phyloP scores from a whole-genome alignment of 2,797 vertebrate species.

The Oreortyx pictus region DNA sequence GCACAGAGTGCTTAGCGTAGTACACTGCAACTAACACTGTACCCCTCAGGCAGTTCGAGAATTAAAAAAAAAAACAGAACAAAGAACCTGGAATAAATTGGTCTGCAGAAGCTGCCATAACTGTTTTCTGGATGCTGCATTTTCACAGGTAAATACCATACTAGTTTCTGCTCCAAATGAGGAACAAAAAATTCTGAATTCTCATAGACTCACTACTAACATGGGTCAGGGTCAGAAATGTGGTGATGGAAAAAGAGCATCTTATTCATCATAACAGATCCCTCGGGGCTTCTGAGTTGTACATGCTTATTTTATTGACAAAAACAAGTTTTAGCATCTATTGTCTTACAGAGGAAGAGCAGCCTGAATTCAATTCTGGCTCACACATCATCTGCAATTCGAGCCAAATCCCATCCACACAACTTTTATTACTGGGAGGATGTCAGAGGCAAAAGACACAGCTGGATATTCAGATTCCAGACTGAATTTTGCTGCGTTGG shows the following conservation, averaged over 20 bases:
- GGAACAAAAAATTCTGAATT: background rate
- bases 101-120: background rate
- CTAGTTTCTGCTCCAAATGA: background rate
- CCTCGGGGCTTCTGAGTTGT: constrained; percentile 25
- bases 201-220: constrained; percentile 27
- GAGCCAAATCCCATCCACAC: constrained; percentile 63
- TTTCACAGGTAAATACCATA: background rate
- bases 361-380: constrained; percentile 55
- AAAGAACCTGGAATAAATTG: background rate
- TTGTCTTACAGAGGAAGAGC: constrained; percentile 61
- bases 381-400: constrained; percentile 36
- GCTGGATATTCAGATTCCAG: constrained; percentile 66
- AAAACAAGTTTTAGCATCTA: constrained; percentile 57
- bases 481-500: constrained; percentile 62
- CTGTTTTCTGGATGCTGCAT: background rate
- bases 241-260: constrained; percentile 50
- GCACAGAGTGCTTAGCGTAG: background rate
- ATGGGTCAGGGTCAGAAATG: constrained; percentile 16
- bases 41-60: background rate
- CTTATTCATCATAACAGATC: constrained; percentile 41
- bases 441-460: constrained; percentile 70
- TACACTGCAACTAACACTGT: background rate
- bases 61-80: background rate
- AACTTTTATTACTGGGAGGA: constrained; percentile 67
- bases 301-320: constrained; percentile 56